Percentiles rank a stretch among this genome's conserved stretches.
phyloP scores from a whole-genome alignment of 2,113 vertebrate species.

The Paradoxurus hermaphroditus region DNA sequence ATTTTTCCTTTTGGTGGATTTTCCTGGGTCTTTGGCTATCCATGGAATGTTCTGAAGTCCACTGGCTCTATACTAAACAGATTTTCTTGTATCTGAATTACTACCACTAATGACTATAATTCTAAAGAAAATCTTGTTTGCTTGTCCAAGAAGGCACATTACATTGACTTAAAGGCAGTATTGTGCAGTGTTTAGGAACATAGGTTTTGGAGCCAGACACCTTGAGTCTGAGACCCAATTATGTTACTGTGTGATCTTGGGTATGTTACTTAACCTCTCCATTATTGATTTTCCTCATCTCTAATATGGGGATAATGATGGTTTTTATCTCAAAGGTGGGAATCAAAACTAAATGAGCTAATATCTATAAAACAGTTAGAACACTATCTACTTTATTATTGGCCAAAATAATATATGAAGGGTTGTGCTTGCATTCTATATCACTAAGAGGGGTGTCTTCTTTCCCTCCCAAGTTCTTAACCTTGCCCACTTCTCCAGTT shows the following conservation, averaged over 20 bases:
- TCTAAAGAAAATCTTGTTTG: constrained; percentile 5
- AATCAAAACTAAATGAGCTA: background rate
- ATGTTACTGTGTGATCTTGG: background rate
- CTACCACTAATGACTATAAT: background rate
- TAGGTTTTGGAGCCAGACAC: background rate
- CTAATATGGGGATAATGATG: background rate
- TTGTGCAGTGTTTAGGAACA: background rate
- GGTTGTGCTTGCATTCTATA: background rate
- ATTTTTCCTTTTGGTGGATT: background rate
- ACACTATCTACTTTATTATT: background rate
- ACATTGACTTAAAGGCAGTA: background rate
- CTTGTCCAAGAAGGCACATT: background rate
- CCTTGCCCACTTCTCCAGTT: background rate
- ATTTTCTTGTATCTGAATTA: background rate
- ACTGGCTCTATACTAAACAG: background rate
- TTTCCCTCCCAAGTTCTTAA: background rate
- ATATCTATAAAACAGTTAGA: background rate
- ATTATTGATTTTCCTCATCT: background rate
- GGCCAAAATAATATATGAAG: background rate
- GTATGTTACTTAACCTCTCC: background rate
- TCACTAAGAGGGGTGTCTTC: background rate
- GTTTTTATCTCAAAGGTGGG: background rate
- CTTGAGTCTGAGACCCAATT: background rate
- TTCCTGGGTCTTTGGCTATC: background rate
- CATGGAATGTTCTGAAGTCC: background rate